A percentile compares a stretch with the other conserved stretches of the same genome.
Evolutionary conservation across 2,888 invertebrate genomes (phyloP).

Genomic region (Idaea aversata): DNA sequence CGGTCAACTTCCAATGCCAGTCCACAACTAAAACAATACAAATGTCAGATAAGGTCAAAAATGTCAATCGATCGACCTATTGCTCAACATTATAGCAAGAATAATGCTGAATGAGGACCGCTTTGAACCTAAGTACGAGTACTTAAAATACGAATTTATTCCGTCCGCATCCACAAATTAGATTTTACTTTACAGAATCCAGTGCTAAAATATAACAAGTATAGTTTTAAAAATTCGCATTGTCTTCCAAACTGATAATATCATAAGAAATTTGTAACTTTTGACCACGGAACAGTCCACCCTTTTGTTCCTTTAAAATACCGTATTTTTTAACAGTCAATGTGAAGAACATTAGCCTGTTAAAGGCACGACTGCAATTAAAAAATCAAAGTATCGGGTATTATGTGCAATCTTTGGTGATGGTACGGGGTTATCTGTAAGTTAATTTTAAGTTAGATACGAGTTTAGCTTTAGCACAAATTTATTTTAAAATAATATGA

Average conservation of each 20-base stretch:
- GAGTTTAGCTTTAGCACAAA: constrained; percentile 49
- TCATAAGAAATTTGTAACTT: constrained; percentile 47
- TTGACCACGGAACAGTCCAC: constrained; percentile 48
- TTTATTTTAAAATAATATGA: constrained; percentile 50
- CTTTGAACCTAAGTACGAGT: constrained; percentile 16
- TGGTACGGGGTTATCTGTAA: constrained; percentile 79
- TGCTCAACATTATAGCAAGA: constrained; percentile 1
- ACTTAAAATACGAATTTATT: constrained; percentile 68
- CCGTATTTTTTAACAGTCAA: constrained; percentile 77
- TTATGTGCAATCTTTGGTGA: constrained; percentile 91
- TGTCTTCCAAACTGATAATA: constrained; percentile 70
- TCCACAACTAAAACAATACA: constrained; percentile 75
- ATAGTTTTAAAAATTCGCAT: constrained; percentile 43
- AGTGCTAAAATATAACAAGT: constrained; percentile 36
- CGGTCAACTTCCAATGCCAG: constrained; percentile 84
- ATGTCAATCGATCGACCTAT: constrained; percentile 5
- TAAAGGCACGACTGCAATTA: constrained; percentile 75
- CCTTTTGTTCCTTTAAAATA: constrained; percentile 64
- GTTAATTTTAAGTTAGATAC: constrained; percentile 54
- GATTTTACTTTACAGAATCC: constrained; percentile 28
- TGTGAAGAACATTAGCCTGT: constrained; percentile 56
- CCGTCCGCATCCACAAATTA: constrained; percentile 56
- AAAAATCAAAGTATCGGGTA: constrained; percentile 87
- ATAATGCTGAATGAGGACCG: constrained; percentile 25
- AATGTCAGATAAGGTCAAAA: background rate